Base-by-base conservation (phyloP, 1,140 invertebrate genomes). In the Orchestia grillus region DNA sequence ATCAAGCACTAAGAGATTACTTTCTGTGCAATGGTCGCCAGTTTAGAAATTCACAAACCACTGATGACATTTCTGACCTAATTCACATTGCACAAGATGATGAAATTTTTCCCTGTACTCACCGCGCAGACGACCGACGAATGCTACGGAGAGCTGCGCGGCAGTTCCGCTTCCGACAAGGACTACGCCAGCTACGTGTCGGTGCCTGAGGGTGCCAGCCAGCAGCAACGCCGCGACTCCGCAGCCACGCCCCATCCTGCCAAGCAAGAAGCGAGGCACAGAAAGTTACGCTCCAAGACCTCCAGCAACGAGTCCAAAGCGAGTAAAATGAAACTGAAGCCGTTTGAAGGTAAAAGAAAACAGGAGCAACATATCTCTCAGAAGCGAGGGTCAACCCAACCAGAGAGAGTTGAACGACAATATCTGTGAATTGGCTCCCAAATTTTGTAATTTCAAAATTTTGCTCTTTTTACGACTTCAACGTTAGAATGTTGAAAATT, bases 121-220 rank as follows among this genome's bases (percentile, higher is more conserved):
- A 91, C 88, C 4, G n/a, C n/a, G n/a, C 92, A 94, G 92, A 47
- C 43, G 40, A 94, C 92, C 11, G 92, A 94, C 92, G 92, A 94
- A 94, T 94, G 92, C 92, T 94, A 94, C 92, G 92, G 92, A 94
- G 92, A 94, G 44, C 44, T 94, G 43, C 41, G 92, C 41, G 92
- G 92, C 3, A 94, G 92, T 44, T 94, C 92, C 11, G 92, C 92
- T 6, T 94, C 92, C 0, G 92, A 94, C 23, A 47, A 45, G 44
- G 92, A 94, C 43, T 94, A 94, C 92, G 44, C 41, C 36, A 94
- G 44, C 44, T 94, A n/a, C 92, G 43, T 40, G 36, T 40, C 92
- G 23, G 92, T 44, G 36, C 92, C 43, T 8, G 36, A 6, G 0
- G n/a, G 19, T 44, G 92, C 44, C 41, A 44, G 4, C 44, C 36